Conservation (phyloP, 2,888 invertebrate genomes). For the Andrena fulva region DNA sequence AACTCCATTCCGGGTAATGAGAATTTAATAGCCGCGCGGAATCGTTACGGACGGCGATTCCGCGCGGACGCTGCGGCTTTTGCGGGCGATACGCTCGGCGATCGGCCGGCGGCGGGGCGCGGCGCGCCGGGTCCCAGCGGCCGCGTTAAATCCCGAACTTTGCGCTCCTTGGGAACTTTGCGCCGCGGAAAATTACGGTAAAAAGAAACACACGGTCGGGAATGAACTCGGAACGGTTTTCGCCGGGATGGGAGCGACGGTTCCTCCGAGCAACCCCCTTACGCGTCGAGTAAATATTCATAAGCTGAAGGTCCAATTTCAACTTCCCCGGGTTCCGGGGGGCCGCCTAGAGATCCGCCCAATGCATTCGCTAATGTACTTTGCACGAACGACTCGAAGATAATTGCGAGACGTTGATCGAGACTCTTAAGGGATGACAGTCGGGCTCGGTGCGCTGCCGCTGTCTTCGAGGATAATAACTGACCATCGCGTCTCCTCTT, state of each 20-base stretch:
- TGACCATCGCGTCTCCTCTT: constrained; percentile 60
- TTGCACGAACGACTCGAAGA: background rate
- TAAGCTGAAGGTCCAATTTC: constrained; percentile 15
- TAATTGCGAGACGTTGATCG: constrained; percentile 7
- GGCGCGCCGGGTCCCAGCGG: constrained; percentile 19
- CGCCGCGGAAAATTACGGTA: background rate
- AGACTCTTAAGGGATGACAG: too few species aligned
- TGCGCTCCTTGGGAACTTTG: background rate
- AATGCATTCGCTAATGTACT: too few species aligned
- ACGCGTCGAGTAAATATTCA: constrained; percentile 50
- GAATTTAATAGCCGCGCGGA: constrained; percentile 58
- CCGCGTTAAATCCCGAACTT: constrained; percentile 38
- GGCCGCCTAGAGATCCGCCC: background rate
- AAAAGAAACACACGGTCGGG: background rate
- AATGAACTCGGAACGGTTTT: background rate
- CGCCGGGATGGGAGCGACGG: background rate
- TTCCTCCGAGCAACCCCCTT: background rate
- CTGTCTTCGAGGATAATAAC: constrained; percentile 50
- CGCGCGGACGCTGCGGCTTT: constrained; percentile 20
- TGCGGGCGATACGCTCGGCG: constrained; percentile 11
- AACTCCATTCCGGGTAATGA: constrained; percentile 56
- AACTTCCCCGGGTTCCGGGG: background rate
- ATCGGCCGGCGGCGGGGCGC: background rate
- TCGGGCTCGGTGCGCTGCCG: constrained; percentile 4
- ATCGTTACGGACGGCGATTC: constrained; percentile 23